These are phyloP conservation scores for Yoshiicerus persimilis DNA, from an alignment of 1,140 invertebrate genomes.

Conservation along the genomic window DNA sequence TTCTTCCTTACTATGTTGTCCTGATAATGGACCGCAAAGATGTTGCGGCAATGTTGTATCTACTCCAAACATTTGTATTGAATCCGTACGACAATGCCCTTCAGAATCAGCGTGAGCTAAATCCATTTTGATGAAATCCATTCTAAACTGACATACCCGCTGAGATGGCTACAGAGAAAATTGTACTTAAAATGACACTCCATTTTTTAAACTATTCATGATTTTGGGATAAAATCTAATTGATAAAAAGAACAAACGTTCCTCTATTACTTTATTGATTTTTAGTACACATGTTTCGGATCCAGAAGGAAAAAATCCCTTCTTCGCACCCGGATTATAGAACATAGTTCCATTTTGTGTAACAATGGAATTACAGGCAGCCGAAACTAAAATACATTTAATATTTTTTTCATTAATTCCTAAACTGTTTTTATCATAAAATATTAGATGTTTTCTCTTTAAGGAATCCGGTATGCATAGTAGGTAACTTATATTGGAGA, in stretches of 20 bases:
- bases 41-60: conserved; percentile 12
- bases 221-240: no score
- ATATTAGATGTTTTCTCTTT: no score
- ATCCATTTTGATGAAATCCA: conserved; percentile 43
- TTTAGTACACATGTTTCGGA: conserved; percentile 41
- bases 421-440: no score
- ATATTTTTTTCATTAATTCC: no score
- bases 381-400: conserved; percentile 27
- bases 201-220: no score
- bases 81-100: conserved; percentile 38
- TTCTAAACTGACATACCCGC: conserved; percentile 43
- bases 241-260: no score
- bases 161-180: not conserved
- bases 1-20: conserved; percentile 27
- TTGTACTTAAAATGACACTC: no score
- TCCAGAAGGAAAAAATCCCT: conserved; percentile 26
- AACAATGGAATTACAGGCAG: conserved; percentile 32
- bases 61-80: conserved; percentile 40
- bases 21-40: conserved; percentile 36
- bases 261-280: not conserved
- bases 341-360: conserved; percentile 44
- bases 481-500: no score
- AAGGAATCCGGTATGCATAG: no score
- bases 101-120: conserved; percentile 34
- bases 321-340: conserved; percentile 28